phyloP scores from a whole-genome alignment of 1,140 invertebrate genomes.

The Diorhabda sublineata region DNA sequence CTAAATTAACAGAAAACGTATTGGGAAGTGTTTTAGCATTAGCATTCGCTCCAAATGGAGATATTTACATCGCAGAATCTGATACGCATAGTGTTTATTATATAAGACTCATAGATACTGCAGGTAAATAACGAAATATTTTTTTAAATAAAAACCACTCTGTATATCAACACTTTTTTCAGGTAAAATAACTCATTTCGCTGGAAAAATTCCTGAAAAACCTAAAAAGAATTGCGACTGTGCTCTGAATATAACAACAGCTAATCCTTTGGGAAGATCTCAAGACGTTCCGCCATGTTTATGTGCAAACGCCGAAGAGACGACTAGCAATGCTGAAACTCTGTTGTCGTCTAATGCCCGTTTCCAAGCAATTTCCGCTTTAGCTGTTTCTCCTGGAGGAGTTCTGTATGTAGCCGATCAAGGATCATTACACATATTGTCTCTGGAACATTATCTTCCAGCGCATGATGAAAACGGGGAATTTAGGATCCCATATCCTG shows the following conservation, averaged over 20 bases:
- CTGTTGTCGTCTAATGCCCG: conserved; percentile 85
- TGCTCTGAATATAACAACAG: conserved; percentile 54
- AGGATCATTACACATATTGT: conserved; percentile 81
- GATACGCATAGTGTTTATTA: conserved; percentile 86
- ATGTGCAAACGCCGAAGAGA: conserved; percentile 61
- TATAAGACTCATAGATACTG: conserved; percentile 76
- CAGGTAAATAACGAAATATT: conserved; percentile 34
- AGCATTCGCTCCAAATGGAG: conserved; percentile 87
- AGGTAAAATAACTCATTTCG: conserved; percentile 79
- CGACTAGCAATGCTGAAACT: conserved; percentile 72
- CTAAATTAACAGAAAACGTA: conserved; percentile 43
- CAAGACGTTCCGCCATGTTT: conserved; percentile 49
- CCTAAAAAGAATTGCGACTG: conserved; percentile 57
- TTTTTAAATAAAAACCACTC: neutral
- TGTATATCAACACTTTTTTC: neutral
- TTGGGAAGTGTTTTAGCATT: conserved; percentile 76
- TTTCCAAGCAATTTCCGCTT: conserved; percentile 85
- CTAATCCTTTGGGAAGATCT: conserved; percentile 45
- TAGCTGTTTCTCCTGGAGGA: conserved; percentile 90
- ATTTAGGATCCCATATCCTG: conserved; percentile 88
- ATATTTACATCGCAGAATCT: conserved; percentile 90
- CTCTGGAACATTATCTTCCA: conserved; percentile 85
- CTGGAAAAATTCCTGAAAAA: conserved; percentile 66
- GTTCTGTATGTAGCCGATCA: conserved; percentile 93
- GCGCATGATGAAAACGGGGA: conserved; percentile 84